Evolutionary conservation across 2,113 vertebrate genomes (phyloP), one percentile per base, ranked within the genome.

Genomic region (Pyrgilauda ruficollis): DNA sequence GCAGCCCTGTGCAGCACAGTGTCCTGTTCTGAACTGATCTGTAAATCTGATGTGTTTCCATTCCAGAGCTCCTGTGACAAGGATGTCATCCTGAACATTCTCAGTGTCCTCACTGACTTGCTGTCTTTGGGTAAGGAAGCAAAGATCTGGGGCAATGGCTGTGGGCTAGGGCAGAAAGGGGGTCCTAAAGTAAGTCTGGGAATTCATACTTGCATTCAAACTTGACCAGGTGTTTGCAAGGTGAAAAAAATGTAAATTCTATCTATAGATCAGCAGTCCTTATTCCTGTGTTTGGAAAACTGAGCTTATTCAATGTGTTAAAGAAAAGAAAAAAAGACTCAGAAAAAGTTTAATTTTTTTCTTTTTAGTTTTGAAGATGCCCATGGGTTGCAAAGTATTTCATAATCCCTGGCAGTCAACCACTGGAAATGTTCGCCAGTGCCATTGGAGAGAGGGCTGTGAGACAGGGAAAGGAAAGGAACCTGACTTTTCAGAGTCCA

Each of bases 31-130:
- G 52, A 50, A 9, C 1, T 61, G 31, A 64, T 47, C 55, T 13
- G 27, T 52, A 56, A 62, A 47, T 28, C 19, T 44, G 44, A 3
- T 93, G 55, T 97, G 53, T 96, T 97, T 96, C 74, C 58, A 4
- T 97, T 98, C n/a, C 97, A 99, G 99, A 98, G 87, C 87, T 98
- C 98, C 30, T 90, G 62, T 16, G 99, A 99, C 87, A 97, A 94
- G 52, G 98, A 98, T 64, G 98, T 97, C 86, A 98, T 98, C 75
- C 96, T 98, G 92, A 98, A 98, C 83, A 98, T 98, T 79, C 98
- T 99, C 27, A 97, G 96, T 30, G 96, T 99, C 79, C 97, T 99
- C 35, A 98, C 98, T 81, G 98, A 99, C 77, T 97, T 99, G 61
- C 98, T 99, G 18, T 99, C 99, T 75, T 97, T 98, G 30, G 99